Base-by-base conservation (phyloP, 1,140 invertebrate genomes). In the Ceratina calcarata region DNA sequence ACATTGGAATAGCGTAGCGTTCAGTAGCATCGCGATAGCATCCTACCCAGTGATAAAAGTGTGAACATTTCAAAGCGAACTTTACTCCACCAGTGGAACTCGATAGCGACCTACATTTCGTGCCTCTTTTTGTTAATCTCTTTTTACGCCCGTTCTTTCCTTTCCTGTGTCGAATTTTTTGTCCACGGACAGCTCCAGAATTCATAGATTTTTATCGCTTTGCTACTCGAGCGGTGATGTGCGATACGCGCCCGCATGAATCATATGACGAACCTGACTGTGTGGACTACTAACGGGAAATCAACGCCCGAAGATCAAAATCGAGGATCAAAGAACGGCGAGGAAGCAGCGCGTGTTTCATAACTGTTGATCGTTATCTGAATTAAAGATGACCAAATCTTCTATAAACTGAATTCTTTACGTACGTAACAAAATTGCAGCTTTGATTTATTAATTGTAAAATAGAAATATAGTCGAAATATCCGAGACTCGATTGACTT, bases 381-480 rank as follows among this genome's bases (percentile, higher is more conserved):
- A 81, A 81, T 81, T 81, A 81, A 81, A 81, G 80, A 78, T 78
- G 60, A 77, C 61, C 61, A 18, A 0, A 13, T 18, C 13, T 53
- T 13, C n/a, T 10, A 45, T 0, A 22, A 6, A 37, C 6, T 6
- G 32, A n/a, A n/a, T n/a, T n/a, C n/a, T n/a, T n/a, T n/a, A n/a
- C n/a, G 2, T 6, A 6, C 32, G 32, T 37, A 37, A 37, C 32
- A 6, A 37, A 37, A 37, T 37, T 37, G 2, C 6, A 37, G 6
- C 6, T 37, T 37, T 32, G 27, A 32, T 4, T 32, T 32, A 32
- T 2, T 32, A 32, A 32, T 32, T 32, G 4, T 32, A 1, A 32
- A 32, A 32, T 32, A 32, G 27, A 32, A 32, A 32, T 32, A 32
- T 32, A 32, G 27, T 32, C 27, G 27, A 4, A 32, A 32, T 32